phyloP scores from a whole-genome alignment of 2,113 vertebrate genomes.

The Chaetorhynchus papuensis region DNA sequence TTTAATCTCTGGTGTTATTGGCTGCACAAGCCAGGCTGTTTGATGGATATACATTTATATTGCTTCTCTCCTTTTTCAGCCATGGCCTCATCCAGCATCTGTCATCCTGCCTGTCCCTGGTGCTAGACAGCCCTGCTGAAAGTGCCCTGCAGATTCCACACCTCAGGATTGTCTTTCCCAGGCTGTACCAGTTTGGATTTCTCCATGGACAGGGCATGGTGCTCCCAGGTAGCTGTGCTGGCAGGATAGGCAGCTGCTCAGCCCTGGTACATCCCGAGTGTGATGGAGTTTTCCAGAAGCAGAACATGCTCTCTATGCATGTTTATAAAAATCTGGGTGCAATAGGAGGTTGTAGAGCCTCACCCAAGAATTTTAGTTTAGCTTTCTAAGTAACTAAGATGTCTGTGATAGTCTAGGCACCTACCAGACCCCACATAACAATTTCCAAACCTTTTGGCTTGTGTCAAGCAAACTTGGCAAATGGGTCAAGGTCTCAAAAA shows the following conservation, averaged over 20 bases:
- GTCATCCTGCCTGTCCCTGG: not conserved
- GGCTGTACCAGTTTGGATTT: not conserved
- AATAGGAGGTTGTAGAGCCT: not conserved
- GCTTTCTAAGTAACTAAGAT: not conserved
- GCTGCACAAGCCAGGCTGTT: slow-evolving; percentile 13
- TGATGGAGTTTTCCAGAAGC: not conserved
- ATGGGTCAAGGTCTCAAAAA: not conserved
- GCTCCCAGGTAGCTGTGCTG: not conserved
- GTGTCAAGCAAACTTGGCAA: not conserved
- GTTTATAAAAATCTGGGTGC: not conserved
- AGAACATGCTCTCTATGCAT: rapidly evolving
- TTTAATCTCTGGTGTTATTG: slow-evolving; percentile 41
- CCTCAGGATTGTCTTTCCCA: not conserved
- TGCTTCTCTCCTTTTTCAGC: slow-evolving; percentile 16
- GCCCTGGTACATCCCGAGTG: not conserved
- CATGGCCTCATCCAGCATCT: not conserved
- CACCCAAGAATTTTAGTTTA: not conserved
- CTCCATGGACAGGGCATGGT: rapidly evolving
- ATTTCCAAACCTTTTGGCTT: not conserved
- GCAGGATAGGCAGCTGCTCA: not conserved
- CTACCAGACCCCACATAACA: not conserved
- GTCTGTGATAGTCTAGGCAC: not conserved
- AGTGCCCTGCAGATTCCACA: not conserved
- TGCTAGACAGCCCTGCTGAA: not conserved
- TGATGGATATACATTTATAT: slow-evolving; percentile 40